A percentile compares a stretch with the other conserved stretches of the same genome.
These are phyloP conservation scores for Eilema caniola DNA, from an alignment of 2,888 invertebrate genomes.

Conservation along the genomic window DNA sequence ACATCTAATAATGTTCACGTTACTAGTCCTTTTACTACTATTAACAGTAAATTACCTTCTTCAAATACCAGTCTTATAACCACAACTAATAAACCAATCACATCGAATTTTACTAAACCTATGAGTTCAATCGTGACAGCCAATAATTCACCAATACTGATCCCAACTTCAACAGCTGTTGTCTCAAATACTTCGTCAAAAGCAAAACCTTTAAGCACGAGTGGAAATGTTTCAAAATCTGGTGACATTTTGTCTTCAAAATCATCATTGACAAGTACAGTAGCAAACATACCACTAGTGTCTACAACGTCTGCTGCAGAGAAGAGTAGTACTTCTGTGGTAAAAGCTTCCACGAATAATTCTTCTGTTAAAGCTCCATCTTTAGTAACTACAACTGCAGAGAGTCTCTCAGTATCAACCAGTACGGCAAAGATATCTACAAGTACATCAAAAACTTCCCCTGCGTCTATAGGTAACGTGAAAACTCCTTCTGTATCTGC, in stretches of 20 bases:
- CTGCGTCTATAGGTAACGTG: neutral
- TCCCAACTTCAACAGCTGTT: constrained; percentile 4
- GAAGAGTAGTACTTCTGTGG: constrained; percentile 23
- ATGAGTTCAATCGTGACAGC: constrained; percentile 30
- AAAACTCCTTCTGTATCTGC: neutral
- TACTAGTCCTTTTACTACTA: constrained; percentile 14
- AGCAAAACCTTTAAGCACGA: constrained; percentile 21
- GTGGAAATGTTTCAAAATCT: constrained; percentile 23
- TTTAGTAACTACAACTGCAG: neutral
- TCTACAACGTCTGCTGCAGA: constrained; percentile 30
- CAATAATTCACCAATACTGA: constrained; percentile 10
- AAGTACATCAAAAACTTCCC: neutral
- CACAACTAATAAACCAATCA: constrained; percentile 18
- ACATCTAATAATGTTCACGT: constrained; percentile 42
- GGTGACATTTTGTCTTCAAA: constrained; percentile 31
- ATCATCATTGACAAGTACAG: constrained; percentile 27
- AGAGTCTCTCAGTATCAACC: constrained; percentile 6
- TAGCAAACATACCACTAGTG: constrained; percentile 21
- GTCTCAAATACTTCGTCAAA: constrained; percentile 2
- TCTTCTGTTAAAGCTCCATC: neutral
- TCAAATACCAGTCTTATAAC: constrained; percentile 10
- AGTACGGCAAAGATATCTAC: neutral
- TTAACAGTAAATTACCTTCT: constrained; percentile 13
- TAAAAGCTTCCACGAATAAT: constrained; percentile 29
- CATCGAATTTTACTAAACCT: constrained; percentile 28